phyloP scores from a whole-genome alignment of 2,113 vertebrate species.

The Sapajus apella region DNA sequence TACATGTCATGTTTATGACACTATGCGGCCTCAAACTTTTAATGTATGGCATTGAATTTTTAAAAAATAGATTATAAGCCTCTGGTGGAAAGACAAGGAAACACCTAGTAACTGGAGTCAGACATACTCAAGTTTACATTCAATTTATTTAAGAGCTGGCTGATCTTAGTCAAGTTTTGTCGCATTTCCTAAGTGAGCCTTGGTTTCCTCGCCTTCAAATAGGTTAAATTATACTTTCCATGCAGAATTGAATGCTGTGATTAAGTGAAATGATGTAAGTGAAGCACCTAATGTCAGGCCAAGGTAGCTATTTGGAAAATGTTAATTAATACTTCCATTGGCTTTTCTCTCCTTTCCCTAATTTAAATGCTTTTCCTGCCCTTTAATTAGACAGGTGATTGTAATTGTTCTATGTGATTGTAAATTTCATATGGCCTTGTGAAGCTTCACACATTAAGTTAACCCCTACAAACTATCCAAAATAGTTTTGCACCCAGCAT shows the following conservation, averaged over 20 bases:
- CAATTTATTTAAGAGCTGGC: not conserved
- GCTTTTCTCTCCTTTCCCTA: not conserved
- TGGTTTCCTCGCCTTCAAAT: not conserved
- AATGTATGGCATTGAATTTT: not conserved
- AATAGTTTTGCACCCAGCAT: not conserved
- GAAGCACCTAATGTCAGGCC: not conserved
- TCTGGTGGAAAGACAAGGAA: not conserved
- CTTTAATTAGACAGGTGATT: not conserved
- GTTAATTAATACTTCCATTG: not conserved
- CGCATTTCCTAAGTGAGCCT: not conserved
- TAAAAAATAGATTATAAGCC: not conserved
- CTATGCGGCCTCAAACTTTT: not conserved
- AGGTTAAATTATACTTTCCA: not conserved
- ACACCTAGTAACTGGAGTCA: not conserved
- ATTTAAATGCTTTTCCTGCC: not conserved
- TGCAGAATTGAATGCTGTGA: not conserved
- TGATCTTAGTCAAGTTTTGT: not conserved
- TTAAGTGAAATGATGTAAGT: constrained; percentile 3
- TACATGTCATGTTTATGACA: not conserved
- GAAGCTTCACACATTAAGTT: not conserved
- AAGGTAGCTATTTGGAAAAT: not conserved
- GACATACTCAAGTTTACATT: not conserved
- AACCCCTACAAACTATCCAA: not conserved
- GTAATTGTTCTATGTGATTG: not conserved
- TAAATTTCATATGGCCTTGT: not conserved